Evolutionary conservation across 2,113 vertebrate species (phyloP), one percentile per base, ranked within the genome.

Genomic region (Natator depressus): DNA sequence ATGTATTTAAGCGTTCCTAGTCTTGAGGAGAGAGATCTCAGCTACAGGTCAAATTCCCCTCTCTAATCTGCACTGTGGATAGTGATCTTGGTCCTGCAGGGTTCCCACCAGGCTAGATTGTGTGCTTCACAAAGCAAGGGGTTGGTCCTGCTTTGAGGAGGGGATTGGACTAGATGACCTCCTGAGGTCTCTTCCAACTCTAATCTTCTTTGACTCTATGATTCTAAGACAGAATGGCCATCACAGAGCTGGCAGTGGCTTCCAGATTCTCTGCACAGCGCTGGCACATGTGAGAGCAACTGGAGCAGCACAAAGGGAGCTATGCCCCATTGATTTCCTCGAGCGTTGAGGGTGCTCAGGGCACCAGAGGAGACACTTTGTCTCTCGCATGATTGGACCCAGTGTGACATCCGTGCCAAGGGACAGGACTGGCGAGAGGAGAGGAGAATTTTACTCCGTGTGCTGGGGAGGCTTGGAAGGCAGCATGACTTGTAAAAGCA

Each of bases 21-120:
- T 59, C 81, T 47, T 13, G 27, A 6, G 9, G 55, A 84, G 9
- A 0, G 76, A 85, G 8, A 29, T 12, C 55, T 24, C 46, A 79
- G 14, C 12, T 29, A 38, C 2, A 35, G 3, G 22, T 79, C 29
- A 69, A 50, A 65, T 91, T 72, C 42, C 82, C 16, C 10, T 29
- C 72, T 25, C 2, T 57, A 88, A 9, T 5, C 72, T 54, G 4
- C 62, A 46, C 2, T 83, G 16, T 27, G 62, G 8, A 3, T 29
- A 35, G 4, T 42, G 54, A 42, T 16, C 9, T 90, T 47, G 42
- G 35, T 29, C 31, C 89, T 0, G 0, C 1, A 0, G 82, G 13
- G 27, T 6, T 8, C 38, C 72, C 55, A 46, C 29, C 2, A 2
- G 10, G 49, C 87, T 86, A 84, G 29, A 54, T 76, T 62, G n/a